Conservation (phyloP, 2,797 vertebrate species). For the Trematomus bernacchii region DNA sequence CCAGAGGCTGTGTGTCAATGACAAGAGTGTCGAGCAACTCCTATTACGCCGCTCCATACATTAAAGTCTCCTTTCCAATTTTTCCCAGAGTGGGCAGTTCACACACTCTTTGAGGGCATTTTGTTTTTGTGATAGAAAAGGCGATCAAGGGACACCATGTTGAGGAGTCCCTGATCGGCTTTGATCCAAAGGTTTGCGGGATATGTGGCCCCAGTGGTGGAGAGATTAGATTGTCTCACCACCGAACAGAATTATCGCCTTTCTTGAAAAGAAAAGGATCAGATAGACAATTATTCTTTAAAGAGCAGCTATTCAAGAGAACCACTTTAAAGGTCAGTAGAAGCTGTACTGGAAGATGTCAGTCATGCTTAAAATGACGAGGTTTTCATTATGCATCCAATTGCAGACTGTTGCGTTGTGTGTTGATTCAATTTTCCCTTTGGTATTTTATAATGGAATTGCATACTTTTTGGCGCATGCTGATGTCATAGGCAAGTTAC, state of each 20-base stretch:
- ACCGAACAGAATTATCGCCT: constrained; percentile 49
- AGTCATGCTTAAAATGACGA: constrained; percentile 31
- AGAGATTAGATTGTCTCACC: constrained; percentile 59
- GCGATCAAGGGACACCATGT: constrained; percentile 56
- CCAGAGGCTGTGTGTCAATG: constrained; percentile 64
- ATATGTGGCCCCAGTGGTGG: constrained; percentile 40
- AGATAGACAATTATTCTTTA: constrained; percentile 44
- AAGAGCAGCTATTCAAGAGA: constrained; percentile 48
- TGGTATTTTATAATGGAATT: constrained; percentile 16
- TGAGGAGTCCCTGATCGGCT: constrained; percentile 52
- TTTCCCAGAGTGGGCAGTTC: constrained; percentile 66
- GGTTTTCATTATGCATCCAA: constrained; percentile 32
- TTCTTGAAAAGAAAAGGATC: constrained; percentile 49
- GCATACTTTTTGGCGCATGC: constrained; percentile 10
- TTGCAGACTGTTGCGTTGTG: constrained; percentile 13
- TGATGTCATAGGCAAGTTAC: constrained; percentile 41
- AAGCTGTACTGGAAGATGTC: constrained; percentile 29
- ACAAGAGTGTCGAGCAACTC: constrained; percentile 55
- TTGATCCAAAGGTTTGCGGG: constrained; percentile 65
- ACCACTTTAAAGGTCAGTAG: constrained; percentile 62
- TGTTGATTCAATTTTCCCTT: constrained; percentile 12
- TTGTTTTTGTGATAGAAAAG: constrained; percentile 63
- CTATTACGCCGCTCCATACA: constrained; percentile 50
- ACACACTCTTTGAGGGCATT: constrained; percentile 69
- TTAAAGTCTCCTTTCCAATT: constrained; percentile 71